Evolutionary conservation across 2,888 invertebrate species (phyloP), one percentile per base, ranked within the genome.

Genomic region (Apodemia hepburni): DNA sequence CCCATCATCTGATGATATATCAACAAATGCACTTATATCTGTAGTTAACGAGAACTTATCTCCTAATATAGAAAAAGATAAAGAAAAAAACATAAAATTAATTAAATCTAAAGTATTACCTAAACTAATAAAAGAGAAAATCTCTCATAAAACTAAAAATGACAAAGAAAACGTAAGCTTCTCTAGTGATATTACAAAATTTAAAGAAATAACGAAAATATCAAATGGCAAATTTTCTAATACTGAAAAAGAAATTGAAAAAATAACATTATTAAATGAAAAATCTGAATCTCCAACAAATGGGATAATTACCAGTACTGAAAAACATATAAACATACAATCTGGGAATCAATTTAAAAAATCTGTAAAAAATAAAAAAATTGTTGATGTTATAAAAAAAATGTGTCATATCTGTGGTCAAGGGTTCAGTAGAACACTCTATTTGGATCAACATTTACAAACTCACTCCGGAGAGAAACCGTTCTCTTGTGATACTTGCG

Each of bases 381-480:
- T 7, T 9, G 42, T 42, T 42, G 42, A 15, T 42, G 15, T 15
- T 42, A 47, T 47, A 17, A 47, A 47, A 47, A 47, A 47, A 47
- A 47, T 47, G 27, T 57, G 57, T n/a, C 27, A 57, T n/a, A 29
- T 57, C 5, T 57, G 54, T 15, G 27, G 54, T n/a, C 18, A 57
- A 57, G 27, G 27, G 2, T 57, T 57, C 7, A 57, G 15, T 29
- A 57, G 15, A 22, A 15, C 15, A 12, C 27, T 57, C 0, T 57
- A 57, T 11, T n/a, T 57, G 29, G 27, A 27, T 12, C 54, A 57
- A n/a, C 54, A 57, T 57, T 57, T 29, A 57, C 27, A 57, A 57
- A 57, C 54, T 27, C 54, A 57, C 15, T 27, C 29, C 1, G 8
- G 27, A 27, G 54, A 57, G 27, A 57, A 57, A 57, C 54, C 54